A percentile compares a stretch with the other conserved stretches of the same genome.
Evolutionary conservation across 2,888 invertebrate species (phyloP).

Genomic region (Caenorhabditis japonica): DNA sequence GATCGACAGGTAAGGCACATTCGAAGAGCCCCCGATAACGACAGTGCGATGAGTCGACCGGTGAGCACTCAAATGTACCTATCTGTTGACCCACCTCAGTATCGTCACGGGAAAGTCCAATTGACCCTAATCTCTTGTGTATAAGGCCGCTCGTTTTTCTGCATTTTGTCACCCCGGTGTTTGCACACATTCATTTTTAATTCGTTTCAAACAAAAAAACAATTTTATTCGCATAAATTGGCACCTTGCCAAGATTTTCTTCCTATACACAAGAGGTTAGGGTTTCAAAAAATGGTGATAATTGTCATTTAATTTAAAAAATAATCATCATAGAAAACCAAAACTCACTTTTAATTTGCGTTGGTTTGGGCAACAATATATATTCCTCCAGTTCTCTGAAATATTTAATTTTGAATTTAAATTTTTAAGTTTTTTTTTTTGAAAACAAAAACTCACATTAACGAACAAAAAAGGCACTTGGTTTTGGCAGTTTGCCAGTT

Average conservation of each 20-base stretch:
- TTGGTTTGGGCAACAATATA: neutral
- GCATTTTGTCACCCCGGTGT: no score
- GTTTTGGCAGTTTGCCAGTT: constrained; percentile 32
- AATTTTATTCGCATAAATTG: no score
- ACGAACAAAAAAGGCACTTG: constrained; percentile 11
- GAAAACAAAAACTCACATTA: constrained; percentile 2
- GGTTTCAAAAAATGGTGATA: no score
- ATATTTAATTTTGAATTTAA: neutral
- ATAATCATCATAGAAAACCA: neutral
- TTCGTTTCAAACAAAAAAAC: no score
- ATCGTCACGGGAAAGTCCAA: constrained; percentile 20
- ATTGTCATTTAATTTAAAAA: no score
- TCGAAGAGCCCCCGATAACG: constrained; percentile 5
- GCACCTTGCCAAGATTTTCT: no score
- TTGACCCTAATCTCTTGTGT: no score
- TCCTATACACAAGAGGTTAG: no score
- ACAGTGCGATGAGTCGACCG: constrained; percentile 30
- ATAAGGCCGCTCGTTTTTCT: no score
- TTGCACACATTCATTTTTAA: no score
- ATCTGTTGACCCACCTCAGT: constrained; percentile 39
- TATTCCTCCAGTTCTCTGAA: constrained; percentile 24
- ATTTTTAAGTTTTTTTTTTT: neutral
- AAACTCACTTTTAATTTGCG: constrained; percentile 20
- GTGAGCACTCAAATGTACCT: constrained; percentile 7
- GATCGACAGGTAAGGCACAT: constrained; percentile 24